Percentiles rank a stretch among this genome's conserved stretches.
Conservation (phyloP, 1,140 invertebrate species). For the Monomorium pharaonis region DNA sequence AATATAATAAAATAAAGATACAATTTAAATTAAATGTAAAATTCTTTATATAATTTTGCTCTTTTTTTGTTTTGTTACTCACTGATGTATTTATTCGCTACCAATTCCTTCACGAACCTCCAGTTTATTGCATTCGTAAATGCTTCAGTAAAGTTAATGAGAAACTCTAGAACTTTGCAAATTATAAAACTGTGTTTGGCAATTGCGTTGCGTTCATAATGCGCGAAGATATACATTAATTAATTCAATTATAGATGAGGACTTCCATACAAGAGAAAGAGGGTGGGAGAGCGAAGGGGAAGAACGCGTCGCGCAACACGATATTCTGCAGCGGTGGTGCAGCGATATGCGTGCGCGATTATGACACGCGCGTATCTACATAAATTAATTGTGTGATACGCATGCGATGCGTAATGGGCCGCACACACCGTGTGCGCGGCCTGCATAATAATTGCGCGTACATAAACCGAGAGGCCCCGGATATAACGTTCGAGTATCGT, state of each 20-base stretch:
- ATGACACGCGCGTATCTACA: constrained; percentile 13
- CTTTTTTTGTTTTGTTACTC: too few species aligned
- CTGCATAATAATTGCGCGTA: constrained; percentile 62
- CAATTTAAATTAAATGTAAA: neutral
- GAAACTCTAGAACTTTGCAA: neutral
- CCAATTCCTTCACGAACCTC: too few species aligned
- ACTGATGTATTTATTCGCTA: neutral
- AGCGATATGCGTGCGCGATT: constrained; percentile 19
- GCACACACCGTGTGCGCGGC: constrained; percentile 29
- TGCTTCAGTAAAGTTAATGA: neutral
- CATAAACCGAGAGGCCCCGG: constrained; percentile 49
- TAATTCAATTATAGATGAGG: constrained; percentile 43
- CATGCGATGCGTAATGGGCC: constrained; percentile 64
- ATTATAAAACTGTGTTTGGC: neutral
- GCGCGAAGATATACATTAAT: constrained; percentile 10
- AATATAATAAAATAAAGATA: constrained; percentile 2
- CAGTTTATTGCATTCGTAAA: neutral
- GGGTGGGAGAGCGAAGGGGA: too few species aligned
- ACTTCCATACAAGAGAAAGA: constrained; percentile 4
- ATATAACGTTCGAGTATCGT: constrained; percentile 63
- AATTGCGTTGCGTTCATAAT: neutral
- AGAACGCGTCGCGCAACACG: neutral
- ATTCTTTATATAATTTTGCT: neutral
- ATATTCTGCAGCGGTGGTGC: neutral
- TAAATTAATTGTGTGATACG: constrained; percentile 61